These are phyloP conservation scores for Harpalus rubripes DNA, from an alignment of 2,888 invertebrate genomes.

Conservation along the genomic window DNA sequence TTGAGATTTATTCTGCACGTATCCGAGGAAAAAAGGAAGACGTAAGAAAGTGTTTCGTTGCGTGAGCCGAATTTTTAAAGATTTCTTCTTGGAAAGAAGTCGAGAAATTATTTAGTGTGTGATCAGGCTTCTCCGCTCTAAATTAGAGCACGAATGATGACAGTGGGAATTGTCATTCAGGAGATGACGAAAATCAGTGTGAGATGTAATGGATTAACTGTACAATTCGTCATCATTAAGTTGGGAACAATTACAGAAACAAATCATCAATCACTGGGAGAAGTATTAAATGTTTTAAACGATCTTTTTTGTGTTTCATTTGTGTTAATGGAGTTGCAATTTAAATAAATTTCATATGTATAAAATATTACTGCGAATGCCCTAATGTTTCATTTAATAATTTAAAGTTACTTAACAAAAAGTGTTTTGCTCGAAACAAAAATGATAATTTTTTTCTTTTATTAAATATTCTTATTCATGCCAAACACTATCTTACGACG, in stretches of 20 bases:
- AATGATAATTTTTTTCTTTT: too few species aligned
- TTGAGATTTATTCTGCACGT: slow-evolving; percentile 60
- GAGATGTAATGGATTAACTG: slow-evolving; percentile 15
- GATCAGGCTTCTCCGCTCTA: slow-evolving; percentile 35
- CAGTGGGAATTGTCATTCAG: slow-evolving; percentile 16
- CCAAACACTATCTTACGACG: too few species aligned
- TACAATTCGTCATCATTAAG: neutral
- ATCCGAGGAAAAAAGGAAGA: slow-evolving; percentile 49
- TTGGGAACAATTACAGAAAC: neutral
- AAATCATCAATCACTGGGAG: neutral
- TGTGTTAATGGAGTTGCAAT: too few species aligned
- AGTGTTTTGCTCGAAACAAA: too few species aligned
- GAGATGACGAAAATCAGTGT: slow-evolving; percentile 3
- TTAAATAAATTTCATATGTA: too few species aligned
- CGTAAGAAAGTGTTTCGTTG: slow-evolving; percentile 60
- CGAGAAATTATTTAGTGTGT: slow-evolving; percentile 50
- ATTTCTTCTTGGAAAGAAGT: slow-evolving; percentile 59
- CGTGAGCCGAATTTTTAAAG: slow-evolving; percentile 62
- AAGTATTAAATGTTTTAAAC: too few species aligned
- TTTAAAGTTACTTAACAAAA: too few species aligned
- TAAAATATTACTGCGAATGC: too few species aligned
- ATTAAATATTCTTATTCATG: too few species aligned
- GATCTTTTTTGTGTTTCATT: too few species aligned
- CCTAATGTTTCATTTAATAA: too few species aligned
- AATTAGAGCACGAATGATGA: slow-evolving; percentile 41